Percentiles rank a stretch among this genome's conserved stretches.
Evolutionary conservation across 2,888 invertebrate genomes (phyloP).

Genomic region (Slavum lentiscoides): DNA sequence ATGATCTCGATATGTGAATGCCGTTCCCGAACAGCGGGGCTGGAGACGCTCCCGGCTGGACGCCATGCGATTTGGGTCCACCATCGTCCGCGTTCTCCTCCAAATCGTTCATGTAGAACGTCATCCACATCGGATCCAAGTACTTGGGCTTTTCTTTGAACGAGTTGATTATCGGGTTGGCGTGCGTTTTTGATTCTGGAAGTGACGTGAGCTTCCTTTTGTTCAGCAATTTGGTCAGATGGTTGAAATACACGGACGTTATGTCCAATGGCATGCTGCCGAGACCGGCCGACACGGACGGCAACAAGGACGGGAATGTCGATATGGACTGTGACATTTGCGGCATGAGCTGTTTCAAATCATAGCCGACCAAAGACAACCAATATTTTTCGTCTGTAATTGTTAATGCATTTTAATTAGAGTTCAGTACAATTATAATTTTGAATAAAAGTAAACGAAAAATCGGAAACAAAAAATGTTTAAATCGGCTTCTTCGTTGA

Average conservation of each 20-base stretch:
- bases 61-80: slow-evolving; percentile 32
- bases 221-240: slow-evolving; percentile 77
- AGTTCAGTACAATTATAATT: no score
- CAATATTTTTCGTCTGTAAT: slow-evolving; percentile 81
- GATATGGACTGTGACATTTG: slow-evolving; percentile 73
- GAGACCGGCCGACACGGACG: slow-evolving; percentile 57
- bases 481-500: no score
- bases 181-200: slow-evolving; percentile 53
- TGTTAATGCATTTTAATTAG: no score
- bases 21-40: slow-evolving; percentile 83
- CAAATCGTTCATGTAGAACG: slow-evolving; percentile 46
- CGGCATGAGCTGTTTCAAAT: slow-evolving; percentile 82
- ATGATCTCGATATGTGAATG: slow-evolving; percentile 79
- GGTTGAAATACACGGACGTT: slow-evolving; percentile 77
- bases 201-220: slow-evolving; percentile 63
- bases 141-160: slow-evolving; percentile 42
- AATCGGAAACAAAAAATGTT: no score
- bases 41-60: slow-evolving; percentile 66
- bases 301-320: slow-evolving; percentile 66
- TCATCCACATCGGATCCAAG: slow-evolving; percentile 53
- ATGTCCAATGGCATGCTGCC: slow-evolving; percentile 69
- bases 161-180: slow-evolving; percentile 39
- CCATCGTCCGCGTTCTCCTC: slow-evolving; percentile 31
- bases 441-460: no score
- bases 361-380: slow-evolving; percentile 82